phyloP scores from a whole-genome alignment of 2,797 vertebrate species.

The Tiaroga cobitis region DNA sequence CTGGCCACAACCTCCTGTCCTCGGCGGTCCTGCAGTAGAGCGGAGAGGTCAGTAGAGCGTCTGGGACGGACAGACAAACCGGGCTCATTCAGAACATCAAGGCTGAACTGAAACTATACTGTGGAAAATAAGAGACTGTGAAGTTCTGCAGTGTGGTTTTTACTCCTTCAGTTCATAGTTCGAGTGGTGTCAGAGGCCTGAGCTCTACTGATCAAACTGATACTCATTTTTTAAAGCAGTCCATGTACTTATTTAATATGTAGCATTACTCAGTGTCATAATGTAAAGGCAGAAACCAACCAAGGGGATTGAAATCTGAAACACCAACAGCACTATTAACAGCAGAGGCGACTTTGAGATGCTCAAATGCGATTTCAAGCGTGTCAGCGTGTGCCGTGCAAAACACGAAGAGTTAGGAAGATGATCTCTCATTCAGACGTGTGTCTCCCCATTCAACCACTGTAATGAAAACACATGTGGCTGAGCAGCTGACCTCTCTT shows the following conservation, averaged over 20 bases:
- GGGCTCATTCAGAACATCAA: background rate
- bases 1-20: constrained; percentile 41
- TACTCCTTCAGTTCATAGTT: background rate
- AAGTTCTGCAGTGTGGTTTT: background rate
- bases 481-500: constrained; percentile 30
- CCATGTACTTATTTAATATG: constrained; percentile 28
- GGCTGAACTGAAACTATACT: background rate
- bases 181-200: background rate
- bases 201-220: constrained; percentile 17
- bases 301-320: background rate
- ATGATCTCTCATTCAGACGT: background rate
- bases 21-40: constrained; percentile 35
- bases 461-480: constrained; percentile 18
- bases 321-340: background rate
- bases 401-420: background rate
- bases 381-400: background rate
- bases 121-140: constrained; percentile 31
- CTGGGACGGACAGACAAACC: background rate
- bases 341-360: background rate
- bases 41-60: constrained; percentile 38
- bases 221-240: constrained; percentile 17
- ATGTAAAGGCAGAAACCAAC: constrained; percentile 18
- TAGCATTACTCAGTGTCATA: constrained; percentile 17
- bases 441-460: constrained; percentile 10
- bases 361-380: background rate